phyloP scores from a whole-genome alignment of 2,888 invertebrate genomes.

The Nineta flava region DNA sequence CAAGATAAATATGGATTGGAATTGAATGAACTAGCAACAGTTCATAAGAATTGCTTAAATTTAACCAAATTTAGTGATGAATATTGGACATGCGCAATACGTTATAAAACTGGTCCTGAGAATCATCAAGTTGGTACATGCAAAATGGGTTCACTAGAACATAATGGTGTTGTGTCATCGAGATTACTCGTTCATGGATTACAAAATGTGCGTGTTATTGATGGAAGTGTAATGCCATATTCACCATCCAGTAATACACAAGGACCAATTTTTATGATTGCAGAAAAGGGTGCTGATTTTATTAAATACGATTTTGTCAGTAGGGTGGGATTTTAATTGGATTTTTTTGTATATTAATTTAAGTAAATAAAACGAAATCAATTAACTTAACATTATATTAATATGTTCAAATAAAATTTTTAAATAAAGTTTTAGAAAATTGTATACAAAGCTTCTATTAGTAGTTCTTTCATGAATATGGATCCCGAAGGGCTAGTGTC shows the following conservation, averaged over 20 bases:
- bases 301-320: conserved; percentile 21
- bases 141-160: conserved; percentile 67
- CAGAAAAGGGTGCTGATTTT: conserved; percentile 24
- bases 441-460: too few species aligned
- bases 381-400: too few species aligned
- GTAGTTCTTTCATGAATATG: too few species aligned
- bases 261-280: conserved; percentile 27
- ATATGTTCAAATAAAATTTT: too few species aligned
- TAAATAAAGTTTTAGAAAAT: too few species aligned
- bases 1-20: conserved; percentile 39
- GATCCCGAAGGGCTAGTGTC: too few species aligned
- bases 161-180: conserved; percentile 57
- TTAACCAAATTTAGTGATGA: conserved; percentile 37
- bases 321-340: too few species aligned
- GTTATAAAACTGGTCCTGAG: conserved; percentile 57
- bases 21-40: conserved; percentile 29
- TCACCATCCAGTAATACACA: conserved; percentile 27
- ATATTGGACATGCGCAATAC: conserved; percentile 62
- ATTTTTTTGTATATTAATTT: too few species aligned
- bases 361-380: too few species aligned
- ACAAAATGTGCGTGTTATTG: conserved; percentile 35
- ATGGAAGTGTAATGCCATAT: conserved; percentile 26
- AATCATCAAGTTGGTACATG: conserved; percentile 72
- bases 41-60: conserved; percentile 26
- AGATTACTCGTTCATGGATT: conserved; percentile 47